Evolutionary conservation across 2,113 vertebrate genomes (phyloP).

Genomic region (Odontophorus gujanensis): DNA sequence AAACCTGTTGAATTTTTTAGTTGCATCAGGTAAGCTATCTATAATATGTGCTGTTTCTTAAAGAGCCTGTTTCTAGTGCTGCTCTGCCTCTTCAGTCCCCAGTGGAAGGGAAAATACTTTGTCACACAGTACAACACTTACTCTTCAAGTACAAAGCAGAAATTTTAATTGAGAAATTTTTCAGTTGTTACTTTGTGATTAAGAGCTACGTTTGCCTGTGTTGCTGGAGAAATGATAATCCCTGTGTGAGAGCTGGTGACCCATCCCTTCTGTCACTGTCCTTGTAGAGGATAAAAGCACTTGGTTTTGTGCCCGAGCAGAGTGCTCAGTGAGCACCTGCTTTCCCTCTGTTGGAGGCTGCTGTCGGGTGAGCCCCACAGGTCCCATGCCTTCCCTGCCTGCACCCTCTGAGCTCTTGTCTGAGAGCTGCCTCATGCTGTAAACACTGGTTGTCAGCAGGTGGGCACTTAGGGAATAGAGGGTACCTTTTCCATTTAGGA

Average conservation of each 20-base stretch:
- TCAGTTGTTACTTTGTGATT: no score
- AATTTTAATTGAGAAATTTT: neutral
- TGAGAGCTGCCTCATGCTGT: neutral
- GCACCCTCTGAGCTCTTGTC: neutral
- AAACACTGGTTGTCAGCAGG: neutral
- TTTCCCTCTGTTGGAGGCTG: neutral
- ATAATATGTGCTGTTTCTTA: neutral
- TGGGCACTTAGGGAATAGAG: neutral
- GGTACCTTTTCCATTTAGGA: neutral
- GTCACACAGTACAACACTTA: neutral
- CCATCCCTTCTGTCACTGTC: neutral
- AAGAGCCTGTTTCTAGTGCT: neutral
- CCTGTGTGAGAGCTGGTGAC: neutral
- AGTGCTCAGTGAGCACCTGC: neutral
- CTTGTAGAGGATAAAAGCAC: neutral
- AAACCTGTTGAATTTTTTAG: neutral
- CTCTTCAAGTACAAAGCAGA: neutral
- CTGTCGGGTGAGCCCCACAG: rapidly evolving
- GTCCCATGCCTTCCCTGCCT: neutral
- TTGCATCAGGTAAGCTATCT: neutral
- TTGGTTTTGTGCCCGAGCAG: neutral
- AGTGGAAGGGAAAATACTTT: neutral
- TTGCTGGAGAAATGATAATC: no score
- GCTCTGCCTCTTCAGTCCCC: neutral
- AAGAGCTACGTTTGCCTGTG: no score